Percentiles rank a stretch among this genome's conserved stretches.
These are phyloP conservation scores for Premnoplex brunnescens DNA, from an alignment of 2,797 vertebrate species.

Conservation along the genomic window DNA sequence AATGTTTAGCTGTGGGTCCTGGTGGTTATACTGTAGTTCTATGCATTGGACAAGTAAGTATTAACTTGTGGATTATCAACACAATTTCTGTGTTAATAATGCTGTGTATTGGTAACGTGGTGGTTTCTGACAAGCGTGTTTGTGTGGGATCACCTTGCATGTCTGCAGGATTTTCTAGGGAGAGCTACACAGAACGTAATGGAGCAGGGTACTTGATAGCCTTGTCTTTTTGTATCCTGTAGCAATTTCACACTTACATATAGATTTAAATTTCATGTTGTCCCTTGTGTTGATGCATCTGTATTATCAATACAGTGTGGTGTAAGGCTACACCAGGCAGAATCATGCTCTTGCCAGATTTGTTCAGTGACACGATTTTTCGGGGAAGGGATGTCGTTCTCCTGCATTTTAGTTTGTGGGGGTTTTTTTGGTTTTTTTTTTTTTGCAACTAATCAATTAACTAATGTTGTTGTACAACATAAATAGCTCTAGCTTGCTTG, in stretches of 20 bases:
- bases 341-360: not conserved
- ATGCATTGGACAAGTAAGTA: slow-evolving; percentile 90
- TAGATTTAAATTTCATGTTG: not conserved
- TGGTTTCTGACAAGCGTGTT: not conserved
- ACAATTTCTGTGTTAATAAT: not conserved
- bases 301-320: not conserved
- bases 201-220: not conserved
- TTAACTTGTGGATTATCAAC: not conserved
- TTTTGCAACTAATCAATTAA: not conserved
- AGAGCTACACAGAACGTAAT: not conserved
- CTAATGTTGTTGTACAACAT: not conserved
- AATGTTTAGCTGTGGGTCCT: slow-evolving; percentile 82
- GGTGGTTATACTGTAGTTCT: slow-evolving; percentile 85
- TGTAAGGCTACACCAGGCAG: not conserved
- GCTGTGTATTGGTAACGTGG: not conserved
- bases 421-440: not conserved
- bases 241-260: not conserved
- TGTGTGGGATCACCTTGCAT: not conserved
- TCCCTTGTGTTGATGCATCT: not conserved
- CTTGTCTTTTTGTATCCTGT: not conserved
- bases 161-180: not conserved
- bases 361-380: not conserved
- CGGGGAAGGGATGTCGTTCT: not conserved
- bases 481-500: not conserved
- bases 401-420: not conserved